Base-by-base conservation (phyloP, 2,797 vertebrate species). In the Decapterus maruadsi region DNA sequence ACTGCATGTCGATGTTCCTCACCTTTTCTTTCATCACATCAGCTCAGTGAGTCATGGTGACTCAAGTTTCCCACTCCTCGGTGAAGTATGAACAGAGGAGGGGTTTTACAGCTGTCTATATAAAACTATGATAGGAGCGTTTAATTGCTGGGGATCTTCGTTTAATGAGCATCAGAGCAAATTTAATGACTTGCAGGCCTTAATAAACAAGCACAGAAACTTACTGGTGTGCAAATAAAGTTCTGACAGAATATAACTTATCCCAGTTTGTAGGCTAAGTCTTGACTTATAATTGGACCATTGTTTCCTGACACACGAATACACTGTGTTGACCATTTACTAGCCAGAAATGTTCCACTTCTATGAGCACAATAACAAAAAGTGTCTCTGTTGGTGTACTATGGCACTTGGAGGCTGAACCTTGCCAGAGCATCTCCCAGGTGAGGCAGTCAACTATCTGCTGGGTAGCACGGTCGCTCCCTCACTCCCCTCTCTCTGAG, bases 211-310 rank as follows among this genome's bases (percentile, higher is more conserved):
- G 57, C 8, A 19, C 0, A 62, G 55, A 63, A 78, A 74, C 60
- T 53, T 76, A 72, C 34, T 66, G 51, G 38, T 20, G 68, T 66
- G 46, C 53, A 48, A 79, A 79, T 67, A 84, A 82, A 89, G 72
- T 87, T 86, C 69, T 72, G 83, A 84, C 62, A 68, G 34, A 81
- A 48, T 48, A 76, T 46, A 83, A 82, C 51, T 76, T 78, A 68
- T 56, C 45, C 63, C 56, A 66, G 85, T 71, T 77, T 31, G 43
- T 53, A 70, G 58, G 62, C 72, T 31, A 68, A 61, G 71, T 40
- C 71, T 72, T 76, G 78, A 78, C 76, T 89, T 82, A 70, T 90
- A 92, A 92, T 90, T 89, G 85, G 87, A 80, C 75, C 38, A 86
- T 87, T 87, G 82, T 88, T 90, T 84, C 42, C 56, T 64, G 75